These are phyloP conservation scores for Lepidurus arcticus DNA, from an alignment of 1,140 invertebrate genomes.

Conservation along the genomic window DNA sequence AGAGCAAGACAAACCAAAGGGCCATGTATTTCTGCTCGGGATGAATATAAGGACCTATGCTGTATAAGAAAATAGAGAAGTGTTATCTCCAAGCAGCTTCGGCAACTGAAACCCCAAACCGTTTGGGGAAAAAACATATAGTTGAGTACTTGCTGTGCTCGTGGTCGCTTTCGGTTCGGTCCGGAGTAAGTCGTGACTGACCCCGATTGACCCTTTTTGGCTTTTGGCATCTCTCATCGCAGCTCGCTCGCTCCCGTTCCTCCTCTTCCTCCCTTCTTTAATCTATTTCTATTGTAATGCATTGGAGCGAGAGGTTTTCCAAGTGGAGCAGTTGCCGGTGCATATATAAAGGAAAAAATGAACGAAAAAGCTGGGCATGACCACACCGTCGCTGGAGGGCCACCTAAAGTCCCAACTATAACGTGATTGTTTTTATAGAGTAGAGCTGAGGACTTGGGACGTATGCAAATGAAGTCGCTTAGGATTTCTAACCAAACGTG, in stretches of 20 bases:
- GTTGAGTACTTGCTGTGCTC: not conserved
- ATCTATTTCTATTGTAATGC: conserved; percentile 7
- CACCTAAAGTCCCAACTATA: not conserved
- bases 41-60: not conserved
- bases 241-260: not conserved
- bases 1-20: conserved; percentile 18
- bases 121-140: not conserved
- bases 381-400: conserved; percentile 12
- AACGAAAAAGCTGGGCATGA: conserved; percentile 15
- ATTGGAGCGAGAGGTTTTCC: not conserved
- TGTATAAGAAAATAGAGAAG: not conserved
- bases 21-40: not conserved
- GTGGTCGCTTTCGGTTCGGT: not conserved
- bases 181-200: conserved; percentile 8
- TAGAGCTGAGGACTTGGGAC: not conserved
- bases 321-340: not conserved
- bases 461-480: not conserved
- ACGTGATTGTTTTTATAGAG: not conserved
- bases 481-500: not conserved
- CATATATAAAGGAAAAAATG: not conserved
- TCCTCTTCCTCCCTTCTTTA: not conserved
- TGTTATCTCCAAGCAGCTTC: not conserved
- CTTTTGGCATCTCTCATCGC: conserved; percentile 7
- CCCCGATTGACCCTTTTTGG: conserved; percentile 20
- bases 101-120: conserved; percentile 6